Base-by-base conservation (phyloP, 2,888 invertebrate genomes). In the Orthonevra nobilis region DNA sequence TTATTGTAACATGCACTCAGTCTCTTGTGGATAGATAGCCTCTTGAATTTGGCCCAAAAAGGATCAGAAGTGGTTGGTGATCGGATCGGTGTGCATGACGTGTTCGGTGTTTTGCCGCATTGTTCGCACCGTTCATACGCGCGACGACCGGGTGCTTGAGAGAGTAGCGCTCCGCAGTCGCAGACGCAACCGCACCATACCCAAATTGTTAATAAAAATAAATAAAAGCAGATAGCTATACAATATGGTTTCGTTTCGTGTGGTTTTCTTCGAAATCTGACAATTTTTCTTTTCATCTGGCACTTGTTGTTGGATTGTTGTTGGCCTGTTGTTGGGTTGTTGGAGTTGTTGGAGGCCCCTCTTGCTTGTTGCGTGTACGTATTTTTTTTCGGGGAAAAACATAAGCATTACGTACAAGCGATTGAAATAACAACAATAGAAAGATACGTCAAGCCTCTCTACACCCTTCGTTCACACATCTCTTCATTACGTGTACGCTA, bases 1-100 rank as follows among this genome's bases (percentile, higher is more conserved):
- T 87, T 87, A 87, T 87, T 87, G 88, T 87, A 73, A 68, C 73
- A 73, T 61, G 66, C 73, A 61, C 61, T 72, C 52, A 40, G 10
- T 26, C 23, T 46, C 36, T 26, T 30, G 32, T 32, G 12, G 50
- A 48, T 38, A 40, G 10, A 32, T 34, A 56, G 34, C 79, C 72
- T 61, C 79, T 79, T 73, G 48, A 61, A 61, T 61, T 79, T 72
- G 64, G 72, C 60, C 79, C 46, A 70, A 56, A 73, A 66, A 75
- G 48, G 69, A 74, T 70, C 50, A 52, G 30, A 52, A 60, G 64
- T 58, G 72, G n/a, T n/a, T n/a, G n/a, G 44, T 12, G 66, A 20
- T 68, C 60, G 26, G 48, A 69, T 70, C 36, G n/a, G n/a, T n/a
- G n/a, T n/a, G 52, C 42, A 32, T 68, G 50, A 72, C 50, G 69